phyloP scores from a whole-genome alignment of 2,888 invertebrate genomes.

The Yponomeuta malinellus region DNA sequence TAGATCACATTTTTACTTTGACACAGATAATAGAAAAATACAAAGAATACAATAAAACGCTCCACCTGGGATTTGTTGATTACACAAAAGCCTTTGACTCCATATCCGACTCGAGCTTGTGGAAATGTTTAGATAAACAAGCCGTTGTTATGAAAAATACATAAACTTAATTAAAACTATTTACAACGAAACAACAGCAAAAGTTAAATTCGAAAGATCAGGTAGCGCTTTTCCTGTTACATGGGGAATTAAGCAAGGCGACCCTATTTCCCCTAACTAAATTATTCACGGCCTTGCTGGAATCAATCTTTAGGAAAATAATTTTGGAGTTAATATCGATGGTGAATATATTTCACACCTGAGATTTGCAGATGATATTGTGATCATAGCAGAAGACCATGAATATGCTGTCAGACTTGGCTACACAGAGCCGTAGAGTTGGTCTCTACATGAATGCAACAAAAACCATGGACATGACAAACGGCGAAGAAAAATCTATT shows the following conservation, averaged over 20 bases:
- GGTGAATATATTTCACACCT: not conserved
- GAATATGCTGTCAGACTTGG: not conserved
- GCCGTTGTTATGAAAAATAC: not conserved
- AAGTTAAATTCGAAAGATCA: not conserved
- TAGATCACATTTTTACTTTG: not conserved
- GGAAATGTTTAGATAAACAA: not conserved
- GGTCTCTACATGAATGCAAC: not conserved
- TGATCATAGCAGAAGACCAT: not conserved
- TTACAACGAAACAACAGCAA: not conserved
- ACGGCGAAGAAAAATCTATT: not conserved
- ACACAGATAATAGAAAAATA: not conserved
- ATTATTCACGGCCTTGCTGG: slow-evolving; percentile 1
- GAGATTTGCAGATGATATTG: slow-evolving; percentile 12
- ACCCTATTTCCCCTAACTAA: slow-evolving; percentile 7
- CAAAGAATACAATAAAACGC: not conserved
- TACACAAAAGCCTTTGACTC: slow-evolving; percentile 8
- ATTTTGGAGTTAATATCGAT: not conserved
- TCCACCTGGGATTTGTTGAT: not conserved
- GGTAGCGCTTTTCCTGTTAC: not conserved
- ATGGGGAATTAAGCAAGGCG: slow-evolving; percentile 10
- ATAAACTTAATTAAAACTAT: not conserved
- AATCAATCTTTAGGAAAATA: not conserved
- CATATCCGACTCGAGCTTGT: not conserved
- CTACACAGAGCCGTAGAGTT: not conserved
- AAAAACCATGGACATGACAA: slow-evolving; percentile 10